Base-by-base conservation (phyloP, 2,888 invertebrate genomes). In the Lepidochitona cinerea region DNA sequence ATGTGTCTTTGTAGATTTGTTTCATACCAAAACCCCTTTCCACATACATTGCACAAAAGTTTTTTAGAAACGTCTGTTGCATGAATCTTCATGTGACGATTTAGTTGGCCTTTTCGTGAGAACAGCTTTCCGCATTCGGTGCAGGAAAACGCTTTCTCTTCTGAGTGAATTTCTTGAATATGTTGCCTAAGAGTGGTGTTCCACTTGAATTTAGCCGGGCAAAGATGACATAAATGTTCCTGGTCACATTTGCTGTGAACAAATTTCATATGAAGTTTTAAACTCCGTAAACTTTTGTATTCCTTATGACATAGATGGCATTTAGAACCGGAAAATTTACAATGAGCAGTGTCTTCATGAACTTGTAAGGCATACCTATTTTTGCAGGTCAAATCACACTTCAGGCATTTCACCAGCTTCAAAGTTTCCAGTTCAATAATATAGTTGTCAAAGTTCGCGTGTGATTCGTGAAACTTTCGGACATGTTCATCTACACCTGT, bases 1-100 rank as follows among this genome's bases (percentile, higher is more conserved):
- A 81, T 74, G 72, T 87, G 87, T 70, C 85, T 75, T 68, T 81
- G 78, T 5, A 84, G 76, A 59, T 85, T 85, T 53, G 77, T 80
- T 37, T 80, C 79, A 73, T 79, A 83, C 73, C 81, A 78, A 69
- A 87, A 87, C 9, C 80, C 78, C 72, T 82, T 81, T 0, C 79
- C 79, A 71, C 87, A 87, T 3, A 75, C 49, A 23, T 75, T 65
- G 67, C 87, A 87, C 2, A 65, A 64, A 12, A 83, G 71, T 29
- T 71, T 68, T 71, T 83, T 83, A 14, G 79, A 78, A 53, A 74
- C 70, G 66, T 81, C 79, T 0, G 72, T 59, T 2, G 81, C 81
- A 73, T 85, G 84, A 52, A 82, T 81, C 49, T 77, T 71, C 32
- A 74, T 72, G 68, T 86, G 85, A 23, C 85, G 72, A 52, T 78